phyloP scores from a whole-genome alignment of 2,797 vertebrate genomes.

The Scleropages formosus region DNA sequence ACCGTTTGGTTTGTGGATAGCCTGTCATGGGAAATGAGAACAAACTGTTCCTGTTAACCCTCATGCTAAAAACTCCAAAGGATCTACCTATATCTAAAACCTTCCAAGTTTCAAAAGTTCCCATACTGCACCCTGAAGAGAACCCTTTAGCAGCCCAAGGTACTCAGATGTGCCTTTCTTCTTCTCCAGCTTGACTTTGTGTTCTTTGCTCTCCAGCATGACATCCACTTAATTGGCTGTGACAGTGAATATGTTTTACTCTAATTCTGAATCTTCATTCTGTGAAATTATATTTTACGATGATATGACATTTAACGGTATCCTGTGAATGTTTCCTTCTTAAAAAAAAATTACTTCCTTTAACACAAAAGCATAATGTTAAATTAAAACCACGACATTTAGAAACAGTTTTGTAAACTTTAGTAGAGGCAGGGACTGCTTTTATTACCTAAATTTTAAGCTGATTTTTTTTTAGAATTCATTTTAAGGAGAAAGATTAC shows the following conservation, averaged over 20 bases:
- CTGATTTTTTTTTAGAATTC: too few species aligned
- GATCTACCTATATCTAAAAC: constrained; percentile 57
- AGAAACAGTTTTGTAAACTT: background rate
- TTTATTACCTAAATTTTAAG: constrained; percentile 13
- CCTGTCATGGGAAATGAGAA: constrained; percentile 76
- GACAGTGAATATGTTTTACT: constrained; percentile 1
- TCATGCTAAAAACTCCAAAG: constrained; percentile 64
- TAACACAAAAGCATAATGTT: background rate
- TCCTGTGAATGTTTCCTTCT: background rate
- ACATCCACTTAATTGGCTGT: background rate
- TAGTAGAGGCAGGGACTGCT: background rate
- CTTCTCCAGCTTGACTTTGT: background rate
- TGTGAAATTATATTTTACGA: background rate
- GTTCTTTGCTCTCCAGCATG: constrained; percentile 4
- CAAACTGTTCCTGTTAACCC: constrained; percentile 64
- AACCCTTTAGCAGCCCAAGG: constrained; percentile 25
- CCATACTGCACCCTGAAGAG: constrained; percentile 38
- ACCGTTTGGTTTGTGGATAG: constrained; percentile 71
- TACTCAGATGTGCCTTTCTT: background rate
- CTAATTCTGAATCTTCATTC: background rate
- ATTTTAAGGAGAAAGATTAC: too few species aligned
- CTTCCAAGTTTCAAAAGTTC: constrained; percentile 44
- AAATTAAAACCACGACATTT: background rate
- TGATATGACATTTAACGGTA: background rate
- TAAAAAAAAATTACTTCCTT: too few species aligned